A percentile compares a stretch with the other conserved stretches of the same genome.
phyloP scores from a whole-genome alignment of 92 coral and sea anemone species.

The Heteractis magnifica region DNA sequence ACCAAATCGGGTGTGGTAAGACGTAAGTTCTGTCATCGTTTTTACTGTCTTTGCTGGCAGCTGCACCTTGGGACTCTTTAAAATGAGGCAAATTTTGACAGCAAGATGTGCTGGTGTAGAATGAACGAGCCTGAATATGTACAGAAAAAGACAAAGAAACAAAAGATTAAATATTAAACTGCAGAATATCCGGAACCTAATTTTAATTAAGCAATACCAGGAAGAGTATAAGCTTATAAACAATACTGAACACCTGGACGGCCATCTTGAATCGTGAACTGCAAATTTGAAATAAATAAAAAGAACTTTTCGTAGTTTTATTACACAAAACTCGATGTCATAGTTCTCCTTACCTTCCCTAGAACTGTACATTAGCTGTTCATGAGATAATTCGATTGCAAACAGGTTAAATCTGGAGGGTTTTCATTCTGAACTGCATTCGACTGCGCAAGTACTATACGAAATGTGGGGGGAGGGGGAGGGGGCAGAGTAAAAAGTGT shows the following conservation, averaged over 20 bases:
- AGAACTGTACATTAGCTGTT: neutral
- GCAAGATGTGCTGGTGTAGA: slow-evolving; percentile 1
- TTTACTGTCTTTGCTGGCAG: neutral
- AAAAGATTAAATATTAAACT: neutral
- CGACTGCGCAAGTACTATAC: neutral
- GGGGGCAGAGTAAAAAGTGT: no score
- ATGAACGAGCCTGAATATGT: neutral
- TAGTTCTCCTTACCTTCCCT: neutral
- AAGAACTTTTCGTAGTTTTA: neutral
- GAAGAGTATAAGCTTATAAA: no score
- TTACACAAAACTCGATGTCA: neutral
- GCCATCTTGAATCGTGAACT: neutral
- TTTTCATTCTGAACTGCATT: neutral
- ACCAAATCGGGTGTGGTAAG: slow-evolving; percentile 90
- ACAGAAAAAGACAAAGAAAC: neutral
- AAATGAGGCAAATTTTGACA: slow-evolving; percentile 52
- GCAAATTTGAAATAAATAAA: neutral
- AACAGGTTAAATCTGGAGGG: neutral
- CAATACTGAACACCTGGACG: no score
- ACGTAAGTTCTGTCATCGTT: slow-evolving; percentile 38
- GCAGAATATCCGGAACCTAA: no score
- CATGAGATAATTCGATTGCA: neutral
- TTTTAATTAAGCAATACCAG: no score
- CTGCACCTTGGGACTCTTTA: slow-evolving; percentile 23
- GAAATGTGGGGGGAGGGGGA: no score